phyloP scores from a whole-genome alignment of 2,797 vertebrate genomes.

The Phylloscopus collybita region DNA sequence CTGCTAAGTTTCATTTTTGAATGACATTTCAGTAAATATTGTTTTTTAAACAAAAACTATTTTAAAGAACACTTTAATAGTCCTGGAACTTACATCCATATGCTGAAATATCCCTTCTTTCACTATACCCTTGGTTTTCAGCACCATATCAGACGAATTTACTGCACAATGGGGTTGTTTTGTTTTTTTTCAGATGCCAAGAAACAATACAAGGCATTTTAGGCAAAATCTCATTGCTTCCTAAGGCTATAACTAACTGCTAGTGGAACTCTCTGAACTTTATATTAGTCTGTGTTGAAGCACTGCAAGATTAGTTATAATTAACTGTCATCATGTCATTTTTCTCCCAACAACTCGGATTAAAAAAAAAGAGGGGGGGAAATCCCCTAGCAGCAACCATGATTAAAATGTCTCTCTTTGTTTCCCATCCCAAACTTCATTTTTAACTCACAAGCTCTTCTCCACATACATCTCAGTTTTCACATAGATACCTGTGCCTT shows the following conservation, averaged over 20 bases:
- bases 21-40: not conserved
- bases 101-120: not conserved
- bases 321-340: slow-evolving; percentile 61
- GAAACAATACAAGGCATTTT: slow-evolving; percentile 22
- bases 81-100: not conserved
- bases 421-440: not conserved
- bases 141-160: not conserved
- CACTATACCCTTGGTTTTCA: not conserved
- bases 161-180: not conserved
- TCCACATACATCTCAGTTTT: not conserved
- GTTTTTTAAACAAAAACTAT: not conserved
- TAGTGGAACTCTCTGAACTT: slow-evolving; percentile 40
- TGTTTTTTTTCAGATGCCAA: not conserved
- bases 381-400: not conserved
- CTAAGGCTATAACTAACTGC: slow-evolving; percentile 35
- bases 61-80: not conserved
- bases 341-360: not conserved
- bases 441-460: not conserved
- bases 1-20: not conserved
- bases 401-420: slow-evolving; percentile 33
- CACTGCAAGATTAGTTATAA: slow-evolving; percentile 63
- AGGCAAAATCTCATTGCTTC: slow-evolving; percentile 8
- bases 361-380: not conserved
- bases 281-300: slow-evolving; percentile 27
- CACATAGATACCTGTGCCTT: not conserved